A percentile compares a stretch with the other conserved stretches of the same genome.
Conservation (phyloP, 2,113 vertebrate species). For the Aramus guarauna region DNA sequence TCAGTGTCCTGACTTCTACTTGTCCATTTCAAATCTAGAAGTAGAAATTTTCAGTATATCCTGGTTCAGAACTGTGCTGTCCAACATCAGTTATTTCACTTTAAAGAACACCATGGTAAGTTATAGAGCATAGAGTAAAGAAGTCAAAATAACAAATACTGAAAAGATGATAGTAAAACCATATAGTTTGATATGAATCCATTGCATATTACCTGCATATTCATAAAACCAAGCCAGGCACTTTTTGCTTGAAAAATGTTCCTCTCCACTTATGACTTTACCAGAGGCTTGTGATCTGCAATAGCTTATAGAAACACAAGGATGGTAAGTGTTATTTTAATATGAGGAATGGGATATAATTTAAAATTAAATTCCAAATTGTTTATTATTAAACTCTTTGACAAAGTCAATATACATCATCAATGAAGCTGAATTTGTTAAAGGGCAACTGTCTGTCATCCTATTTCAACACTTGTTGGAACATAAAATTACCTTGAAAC, state of each 20-base stretch:
- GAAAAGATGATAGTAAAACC: not conserved
- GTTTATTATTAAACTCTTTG: not conserved
- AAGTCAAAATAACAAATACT: not conserved
- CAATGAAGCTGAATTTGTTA: not conserved
- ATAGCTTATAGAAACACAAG: slow-evolving; percentile 77
- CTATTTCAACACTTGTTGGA: not conserved
- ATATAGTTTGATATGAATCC: not conserved
- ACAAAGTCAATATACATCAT: not conserved
- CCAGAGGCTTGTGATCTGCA: slow-evolving; percentile 86
- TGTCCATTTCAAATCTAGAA: not conserved
- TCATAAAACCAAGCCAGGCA: slow-evolving; percentile 97
- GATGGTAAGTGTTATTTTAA: slow-evolving; percentile 30
- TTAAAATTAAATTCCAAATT: not conserved
- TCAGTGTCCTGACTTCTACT: not conserved
- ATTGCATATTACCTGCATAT: slow-evolving; percentile 83
- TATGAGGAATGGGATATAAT: not conserved
- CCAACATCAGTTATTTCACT: not conserved
- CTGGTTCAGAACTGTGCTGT: not conserved
- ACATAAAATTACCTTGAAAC: not conserved
- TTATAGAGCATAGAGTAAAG: not conserved
- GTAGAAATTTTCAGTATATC: not conserved
- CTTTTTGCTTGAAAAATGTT: slow-evolving; percentile 94
- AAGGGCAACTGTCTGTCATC: not conserved
- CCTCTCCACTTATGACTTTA: slow-evolving; percentile 83
- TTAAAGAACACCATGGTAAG: not conserved